Evolutionary conservation across 2,113 vertebrate species (phyloP).

Genomic region (Callospermophilus lateralis): DNA sequence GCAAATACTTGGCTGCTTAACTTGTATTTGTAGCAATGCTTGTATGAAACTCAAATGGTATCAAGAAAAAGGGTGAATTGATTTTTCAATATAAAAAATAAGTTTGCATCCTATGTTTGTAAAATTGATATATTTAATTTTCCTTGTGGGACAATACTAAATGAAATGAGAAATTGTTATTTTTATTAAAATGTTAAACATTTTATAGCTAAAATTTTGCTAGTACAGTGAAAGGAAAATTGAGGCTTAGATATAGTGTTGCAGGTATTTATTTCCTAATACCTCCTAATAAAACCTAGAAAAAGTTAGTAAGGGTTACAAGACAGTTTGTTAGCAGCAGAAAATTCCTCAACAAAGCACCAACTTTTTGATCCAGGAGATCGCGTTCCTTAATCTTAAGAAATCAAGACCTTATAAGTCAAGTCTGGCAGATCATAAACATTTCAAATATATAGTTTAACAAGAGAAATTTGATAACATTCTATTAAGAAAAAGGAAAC

Average conservation of each 20-base stretch:
- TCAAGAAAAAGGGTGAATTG: background rate
- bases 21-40: background rate
- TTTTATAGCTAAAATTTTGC: constrained; percentile 10
- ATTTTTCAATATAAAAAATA: constrained; percentile 32
- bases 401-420: constrained; percentile 1
- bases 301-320: background rate
- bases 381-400: background rate
- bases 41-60: background rate
- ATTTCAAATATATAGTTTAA: constrained; percentile 2
- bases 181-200: background rate
- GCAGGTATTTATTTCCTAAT: background rate
- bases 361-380: background rate
- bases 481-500: background rate
- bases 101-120: background rate
- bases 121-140: constrained; percentile 26
- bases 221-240: background rate
- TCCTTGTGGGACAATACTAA: background rate
- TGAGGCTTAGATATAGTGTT: background rate
- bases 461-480: background rate
- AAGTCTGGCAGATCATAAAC: background rate
- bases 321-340: background rate
- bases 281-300: background rate
- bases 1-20: background rate
- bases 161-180: background rate
- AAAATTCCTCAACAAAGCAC: background rate